These are phyloP conservation scores for Epinephelus moara DNA, from an alignment of 2,113 vertebrate species.

Conservation along the genomic window DNA sequence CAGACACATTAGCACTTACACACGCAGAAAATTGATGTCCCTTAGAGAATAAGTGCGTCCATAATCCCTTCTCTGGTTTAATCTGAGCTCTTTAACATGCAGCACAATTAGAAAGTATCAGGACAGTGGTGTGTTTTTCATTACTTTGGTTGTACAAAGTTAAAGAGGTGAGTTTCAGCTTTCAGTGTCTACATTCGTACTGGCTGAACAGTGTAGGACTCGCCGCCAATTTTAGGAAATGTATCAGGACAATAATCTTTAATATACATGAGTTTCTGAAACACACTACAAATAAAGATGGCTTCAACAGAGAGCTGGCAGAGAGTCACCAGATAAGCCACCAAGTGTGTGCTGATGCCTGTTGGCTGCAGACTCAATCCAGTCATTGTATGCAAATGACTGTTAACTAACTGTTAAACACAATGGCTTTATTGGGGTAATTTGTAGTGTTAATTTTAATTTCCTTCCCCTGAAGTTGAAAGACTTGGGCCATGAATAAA, in stretches of 20 bases:
- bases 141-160: not conserved
- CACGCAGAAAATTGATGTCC: not conserved
- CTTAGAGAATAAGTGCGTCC: slow-evolving; percentile 3
- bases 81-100: slow-evolving; percentile 13
- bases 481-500: not conserved
- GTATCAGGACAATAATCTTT: not conserved
- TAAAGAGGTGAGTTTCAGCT: not conserved
- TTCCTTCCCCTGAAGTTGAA: not conserved
- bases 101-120: not conserved
- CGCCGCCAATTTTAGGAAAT: not conserved
- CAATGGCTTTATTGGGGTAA: not conserved
- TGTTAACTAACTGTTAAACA: not conserved
- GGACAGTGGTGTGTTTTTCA: not conserved
- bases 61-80: slow-evolving; percentile 5
- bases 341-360: slow-evolving; percentile 10
- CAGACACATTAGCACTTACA: slow-evolving; percentile 39
- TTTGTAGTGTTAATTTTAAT: not conserved
- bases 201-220: not conserved
- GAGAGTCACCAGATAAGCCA: slow-evolving; percentile 1
- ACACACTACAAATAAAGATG: not conserved
- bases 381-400: not conserved
- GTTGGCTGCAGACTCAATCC: not conserved
- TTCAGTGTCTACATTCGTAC: not conserved
- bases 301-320: not conserved
- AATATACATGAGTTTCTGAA: not conserved